Conservation (phyloP, 1,140 invertebrate genomes). For the Aphaenogaster ashmeadi region DNA sequence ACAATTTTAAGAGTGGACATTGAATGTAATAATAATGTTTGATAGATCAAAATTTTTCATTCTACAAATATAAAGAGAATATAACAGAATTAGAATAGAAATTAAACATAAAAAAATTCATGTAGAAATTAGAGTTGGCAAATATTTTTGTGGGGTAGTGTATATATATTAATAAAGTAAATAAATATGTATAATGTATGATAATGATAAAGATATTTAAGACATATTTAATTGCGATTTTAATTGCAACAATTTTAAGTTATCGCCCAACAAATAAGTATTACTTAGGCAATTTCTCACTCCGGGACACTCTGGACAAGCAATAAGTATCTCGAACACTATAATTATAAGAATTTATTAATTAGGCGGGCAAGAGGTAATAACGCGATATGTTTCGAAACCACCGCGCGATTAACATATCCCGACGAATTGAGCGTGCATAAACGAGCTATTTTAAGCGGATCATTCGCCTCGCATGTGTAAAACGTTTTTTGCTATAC, state of each 20-base stretch:
- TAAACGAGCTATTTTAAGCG: constrained; percentile 27
- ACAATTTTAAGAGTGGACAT: no score
- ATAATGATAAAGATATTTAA: background rate
- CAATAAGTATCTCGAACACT: background rate
- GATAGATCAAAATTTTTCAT: no score
- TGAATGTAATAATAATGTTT: no score
- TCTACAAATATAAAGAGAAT: no score
- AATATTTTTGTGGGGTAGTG: no score
- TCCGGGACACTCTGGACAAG: background rate
- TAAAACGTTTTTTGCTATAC: constrained; percentile 17
- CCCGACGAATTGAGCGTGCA: background rate
- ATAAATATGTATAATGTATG: no score
- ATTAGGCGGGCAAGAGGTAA: constrained; percentile 51
- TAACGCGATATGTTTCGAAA: constrained; percentile 18
- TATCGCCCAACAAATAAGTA: no score
- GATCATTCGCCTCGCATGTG: constrained; percentile 21
- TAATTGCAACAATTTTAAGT: background rate
- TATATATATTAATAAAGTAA: background rate
- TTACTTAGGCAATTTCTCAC: background rate
- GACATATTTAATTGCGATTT: background rate
- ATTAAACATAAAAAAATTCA: no score
- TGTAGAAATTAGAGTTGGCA: no score
- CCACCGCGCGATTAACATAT: constrained; percentile 37
- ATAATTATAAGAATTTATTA: constrained; percentile 63
- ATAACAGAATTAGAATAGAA: no score